These are phyloP conservation scores for Pogonophryne albipinna DNA, from an alignment of 2,797 vertebrate species.

Conservation along the genomic window DNA sequence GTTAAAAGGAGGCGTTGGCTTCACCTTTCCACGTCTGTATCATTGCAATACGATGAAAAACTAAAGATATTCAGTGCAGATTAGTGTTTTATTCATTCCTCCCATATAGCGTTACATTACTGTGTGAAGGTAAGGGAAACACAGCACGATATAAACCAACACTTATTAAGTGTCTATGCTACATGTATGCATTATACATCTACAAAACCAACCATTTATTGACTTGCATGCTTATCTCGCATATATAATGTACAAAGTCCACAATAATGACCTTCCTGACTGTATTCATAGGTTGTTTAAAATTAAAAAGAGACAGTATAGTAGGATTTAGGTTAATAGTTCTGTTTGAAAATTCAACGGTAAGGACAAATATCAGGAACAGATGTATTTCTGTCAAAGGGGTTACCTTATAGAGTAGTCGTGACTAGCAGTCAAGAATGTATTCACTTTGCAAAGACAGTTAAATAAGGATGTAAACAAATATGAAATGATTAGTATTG, in stretches of 20 bases:
- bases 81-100: not conserved
- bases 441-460: too few species aligned
- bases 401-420: too few species aligned
- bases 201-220: not conserved
- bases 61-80: not conserved
- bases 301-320: too few species aligned
- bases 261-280: too few species aligned
- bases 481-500: too few species aligned
- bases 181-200: not conserved
- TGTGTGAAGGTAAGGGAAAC: not conserved
- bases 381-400: too few species aligned
- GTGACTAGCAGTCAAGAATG: too few species aligned
- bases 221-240: not conserved
- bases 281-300: too few species aligned
- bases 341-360: too few species aligned
- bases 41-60: not conserved
- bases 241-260: not conserved
- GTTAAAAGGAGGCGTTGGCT: conserved; percentile 5
- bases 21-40: conserved; percentile 10
- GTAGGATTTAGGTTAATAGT: too few species aligned
- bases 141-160: not conserved
- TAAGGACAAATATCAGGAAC: too few species aligned
- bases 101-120: not conserved
- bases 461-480: too few species aligned
- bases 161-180: not conserved